phyloP scores from a whole-genome alignment of 1,140 invertebrate species.

The Paraescarpia echinospica region DNA sequence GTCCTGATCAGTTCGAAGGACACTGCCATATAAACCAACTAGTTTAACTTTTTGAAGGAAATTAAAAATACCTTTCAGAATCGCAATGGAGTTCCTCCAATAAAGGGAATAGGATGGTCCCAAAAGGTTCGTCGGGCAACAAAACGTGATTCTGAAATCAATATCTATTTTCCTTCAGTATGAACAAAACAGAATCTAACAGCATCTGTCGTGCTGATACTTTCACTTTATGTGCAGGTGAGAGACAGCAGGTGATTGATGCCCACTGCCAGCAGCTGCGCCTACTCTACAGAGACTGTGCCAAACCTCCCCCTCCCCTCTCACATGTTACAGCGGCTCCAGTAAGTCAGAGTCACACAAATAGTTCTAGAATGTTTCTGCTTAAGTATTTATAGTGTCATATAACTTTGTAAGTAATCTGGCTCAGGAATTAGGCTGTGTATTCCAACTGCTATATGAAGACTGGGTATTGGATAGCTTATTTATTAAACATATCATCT shows the following conservation, averaged over 20 bases:
- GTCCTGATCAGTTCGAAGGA: background rate
- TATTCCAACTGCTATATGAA: no score
- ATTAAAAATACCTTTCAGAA: background rate
- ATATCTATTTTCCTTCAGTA: no score
- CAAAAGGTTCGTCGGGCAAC: no score
- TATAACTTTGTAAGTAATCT: no score
- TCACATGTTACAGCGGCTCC: slow-evolving; percentile 35
- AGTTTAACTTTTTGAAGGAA: background rate
- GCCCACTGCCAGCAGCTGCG: slow-evolving; percentile 50
- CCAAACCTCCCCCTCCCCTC: slow-evolving; percentile 57
- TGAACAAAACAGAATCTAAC: background rate
- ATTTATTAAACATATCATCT: no score
- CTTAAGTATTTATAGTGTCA: background rate
- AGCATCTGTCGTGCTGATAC: background rate
- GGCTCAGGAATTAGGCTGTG: no score
- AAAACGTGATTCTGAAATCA: no score
- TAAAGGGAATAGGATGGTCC: no score
- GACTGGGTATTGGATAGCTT: no score
- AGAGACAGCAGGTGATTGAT: slow-evolving; percentile 48
- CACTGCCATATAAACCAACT: background rate
- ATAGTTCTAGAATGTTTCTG: no score
- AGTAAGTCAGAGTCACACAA: background rate
- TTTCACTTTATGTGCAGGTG: slow-evolving; percentile 35
- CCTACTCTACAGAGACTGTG: slow-evolving; percentile 58
- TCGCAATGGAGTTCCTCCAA: no score